Conservation (phyloP, 2,797 vertebrate genomes). For the Carcharodon carcharias region DNA sequence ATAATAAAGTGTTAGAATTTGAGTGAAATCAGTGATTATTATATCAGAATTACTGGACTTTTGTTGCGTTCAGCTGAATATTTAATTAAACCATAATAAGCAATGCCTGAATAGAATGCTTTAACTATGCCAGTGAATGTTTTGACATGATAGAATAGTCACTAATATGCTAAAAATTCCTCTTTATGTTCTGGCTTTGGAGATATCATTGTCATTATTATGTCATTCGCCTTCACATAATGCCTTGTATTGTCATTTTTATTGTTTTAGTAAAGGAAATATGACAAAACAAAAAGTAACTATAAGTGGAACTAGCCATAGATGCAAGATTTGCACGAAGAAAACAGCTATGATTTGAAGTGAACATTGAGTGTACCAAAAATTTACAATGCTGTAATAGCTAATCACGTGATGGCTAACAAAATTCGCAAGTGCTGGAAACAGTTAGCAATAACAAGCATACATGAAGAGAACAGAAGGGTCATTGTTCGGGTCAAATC, state of each 20-base stretch:
- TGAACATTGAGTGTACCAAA: not conserved
- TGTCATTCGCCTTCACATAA: not conserved
- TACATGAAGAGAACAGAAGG: not conserved
- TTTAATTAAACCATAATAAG: not conserved
- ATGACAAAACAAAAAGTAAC: not conserved
- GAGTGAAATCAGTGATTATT: not conserved
- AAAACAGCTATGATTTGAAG: not conserved
- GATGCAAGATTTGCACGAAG: not conserved
- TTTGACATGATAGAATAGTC: not conserved
- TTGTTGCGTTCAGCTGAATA: not conserved
- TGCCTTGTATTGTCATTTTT: not conserved
- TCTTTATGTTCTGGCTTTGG: not conserved
- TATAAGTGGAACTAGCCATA: not conserved
- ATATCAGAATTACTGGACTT: not conserved
- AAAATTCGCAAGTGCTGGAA: not conserved
- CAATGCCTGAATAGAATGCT: not conserved
- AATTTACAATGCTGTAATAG: not conserved
- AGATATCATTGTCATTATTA: not conserved
- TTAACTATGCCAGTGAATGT: not conserved
- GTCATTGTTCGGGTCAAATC: not conserved
- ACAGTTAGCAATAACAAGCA: not conserved
- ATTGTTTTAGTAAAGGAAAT: not conserved
- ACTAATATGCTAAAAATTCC: not conserved
- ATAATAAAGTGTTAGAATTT: not conserved
- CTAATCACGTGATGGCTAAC: not conserved